Conservation (phyloP, 1,140 invertebrate genomes). For the Drosophila lini region DNA sequence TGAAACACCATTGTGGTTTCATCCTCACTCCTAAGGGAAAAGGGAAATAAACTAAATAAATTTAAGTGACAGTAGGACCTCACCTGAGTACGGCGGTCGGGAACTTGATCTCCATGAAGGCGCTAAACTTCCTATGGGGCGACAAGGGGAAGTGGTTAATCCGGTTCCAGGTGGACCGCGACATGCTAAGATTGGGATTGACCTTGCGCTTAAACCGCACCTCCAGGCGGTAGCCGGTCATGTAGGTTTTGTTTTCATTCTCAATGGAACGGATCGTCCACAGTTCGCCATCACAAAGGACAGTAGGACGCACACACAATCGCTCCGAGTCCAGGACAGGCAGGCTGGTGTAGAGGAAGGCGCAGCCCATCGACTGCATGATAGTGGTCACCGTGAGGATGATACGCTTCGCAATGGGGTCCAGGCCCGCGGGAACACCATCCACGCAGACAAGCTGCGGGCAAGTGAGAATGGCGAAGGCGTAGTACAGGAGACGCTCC, state of each 20-base stretch:
- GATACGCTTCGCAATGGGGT: conserved; percentile 91
- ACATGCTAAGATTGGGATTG: conserved; percentile 48
- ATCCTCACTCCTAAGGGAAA: conserved; percentile 24
- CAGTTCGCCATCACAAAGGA: conserved; percentile 92
- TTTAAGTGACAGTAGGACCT: neutral
- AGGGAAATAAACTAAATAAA: neutral
- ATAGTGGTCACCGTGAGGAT: conserved; percentile 88
- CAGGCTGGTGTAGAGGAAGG: conserved; percentile 90
- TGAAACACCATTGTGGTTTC: conserved; percentile 37
- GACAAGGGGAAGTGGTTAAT: conserved; percentile 66
- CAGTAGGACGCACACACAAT: conserved; percentile 91
- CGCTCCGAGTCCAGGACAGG: conserved; percentile 93
- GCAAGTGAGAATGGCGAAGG: conserved; percentile 94
- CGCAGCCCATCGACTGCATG: conserved; percentile 70
- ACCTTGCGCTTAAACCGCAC: conserved; percentile 64
- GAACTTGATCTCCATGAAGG: conserved; percentile 63
- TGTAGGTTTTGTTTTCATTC: conserved; percentile 85
- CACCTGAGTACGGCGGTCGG: conserved; percentile 49
- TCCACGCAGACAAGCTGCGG: conserved; percentile 85
- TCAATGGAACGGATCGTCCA: conserved; percentile 88
- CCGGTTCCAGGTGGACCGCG: conserved; percentile 57
- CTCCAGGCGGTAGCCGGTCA: conserved; percentile 78
- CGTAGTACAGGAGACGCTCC: conserved; percentile 93
- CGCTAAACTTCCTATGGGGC: conserved; percentile 51
- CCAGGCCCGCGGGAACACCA: conserved; percentile 90